Evolutionary conservation across 92 coral and sea anemone genomes (phyloP).

Genomic region (Porites evermanni): DNA sequence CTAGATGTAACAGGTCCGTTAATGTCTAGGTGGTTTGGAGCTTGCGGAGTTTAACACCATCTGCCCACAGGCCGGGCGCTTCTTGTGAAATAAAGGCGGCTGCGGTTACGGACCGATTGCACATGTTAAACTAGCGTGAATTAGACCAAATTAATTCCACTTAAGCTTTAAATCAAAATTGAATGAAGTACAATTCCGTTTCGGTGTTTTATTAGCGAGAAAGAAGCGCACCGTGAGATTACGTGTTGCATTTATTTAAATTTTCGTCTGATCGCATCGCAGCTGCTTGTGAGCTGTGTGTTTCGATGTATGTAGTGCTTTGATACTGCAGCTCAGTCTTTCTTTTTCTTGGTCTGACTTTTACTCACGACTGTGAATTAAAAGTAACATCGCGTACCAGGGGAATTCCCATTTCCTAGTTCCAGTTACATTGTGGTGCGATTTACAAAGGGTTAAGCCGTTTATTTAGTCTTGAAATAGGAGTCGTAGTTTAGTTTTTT

Average conservation of each 20-base stretch:
- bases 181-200: slow-evolving; percentile 11
- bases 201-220: slow-evolving; percentile 23
- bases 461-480: no score
- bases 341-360: background rate
- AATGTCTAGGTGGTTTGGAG: slow-evolving; percentile 8
- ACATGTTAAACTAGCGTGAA: slow-evolving; percentile 26
- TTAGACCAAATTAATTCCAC: slow-evolving; percentile 23
- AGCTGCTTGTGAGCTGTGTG: slow-evolving; percentile 13
- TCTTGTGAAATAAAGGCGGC: slow-evolving; percentile 5
- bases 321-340: background rate
- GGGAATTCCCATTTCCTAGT: no score
- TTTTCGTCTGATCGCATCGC: slow-evolving; percentile 17
- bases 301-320: background rate
- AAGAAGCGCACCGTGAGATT: slow-evolving; percentile 2
- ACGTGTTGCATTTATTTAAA: slow-evolving; percentile 24
- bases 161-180: slow-evolving; percentile 4
- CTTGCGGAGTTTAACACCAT: slow-evolving; percentile 18
- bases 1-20: slow-evolving; percentile 7
- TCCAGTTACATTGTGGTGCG: no score
- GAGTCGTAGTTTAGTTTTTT: no score
- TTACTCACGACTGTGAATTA: no score
- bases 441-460: no score
- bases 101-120: slow-evolving; percentile 2
- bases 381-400: no score
- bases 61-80: slow-evolving; percentile 24